These are phyloP conservation scores for Corella eumyota DNA, from an alignment of 23 tunicate genomes.

Conservation along the genomic window DNA sequence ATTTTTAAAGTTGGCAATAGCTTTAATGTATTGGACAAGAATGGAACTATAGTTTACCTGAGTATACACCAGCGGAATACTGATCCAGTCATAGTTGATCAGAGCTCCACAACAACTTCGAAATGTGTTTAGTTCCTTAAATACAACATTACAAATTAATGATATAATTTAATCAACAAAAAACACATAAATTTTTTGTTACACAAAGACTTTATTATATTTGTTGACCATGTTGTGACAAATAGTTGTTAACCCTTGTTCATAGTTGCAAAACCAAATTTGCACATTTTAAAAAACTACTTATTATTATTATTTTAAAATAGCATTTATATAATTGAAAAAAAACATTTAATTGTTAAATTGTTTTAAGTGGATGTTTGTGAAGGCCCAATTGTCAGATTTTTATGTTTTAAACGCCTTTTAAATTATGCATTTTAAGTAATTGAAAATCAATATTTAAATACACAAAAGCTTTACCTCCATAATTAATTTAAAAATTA, in stretches of 20 bases:
- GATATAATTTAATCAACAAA: background rate
- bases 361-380: no score
- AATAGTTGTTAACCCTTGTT: no score
- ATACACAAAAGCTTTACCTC: constrained; percentile 42
- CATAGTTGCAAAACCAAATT: no score
- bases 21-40: background rate
- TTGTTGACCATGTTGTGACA: no score
- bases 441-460: background rate
- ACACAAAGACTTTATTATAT: no score
- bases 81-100: constrained; percentile 79
- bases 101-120: constrained; percentile 49
- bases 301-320: no score
- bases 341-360: no score
- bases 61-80: constrained; percentile 87
- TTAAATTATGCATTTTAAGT: background rate
- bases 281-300: no score
- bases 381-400: no score
- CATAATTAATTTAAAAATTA: constrained; percentile 43
- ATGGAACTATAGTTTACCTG: constrained; percentile 30
- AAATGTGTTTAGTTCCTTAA: constrained; percentile 59
- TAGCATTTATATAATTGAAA: no score
- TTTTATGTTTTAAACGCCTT: background rate
- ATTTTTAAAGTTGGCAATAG: background rate
- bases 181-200: no score
- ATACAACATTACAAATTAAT: background rate